Evolutionary conservation across 1,140 invertebrate species (phyloP).

Genomic region (Hylyphantes graminicola): DNA sequence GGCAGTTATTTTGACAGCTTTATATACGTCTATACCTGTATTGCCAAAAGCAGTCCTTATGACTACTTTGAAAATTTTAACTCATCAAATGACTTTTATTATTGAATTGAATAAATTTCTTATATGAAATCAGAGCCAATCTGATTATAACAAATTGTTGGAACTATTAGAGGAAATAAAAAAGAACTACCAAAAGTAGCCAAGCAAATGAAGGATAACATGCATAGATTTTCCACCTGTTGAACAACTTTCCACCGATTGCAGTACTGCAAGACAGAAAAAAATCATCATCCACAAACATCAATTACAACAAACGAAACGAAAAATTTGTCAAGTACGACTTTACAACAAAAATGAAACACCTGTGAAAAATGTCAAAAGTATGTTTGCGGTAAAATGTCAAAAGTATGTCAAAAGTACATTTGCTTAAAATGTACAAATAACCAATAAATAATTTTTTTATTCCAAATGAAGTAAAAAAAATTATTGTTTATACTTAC

Average conservation of each 20-base stretch:
- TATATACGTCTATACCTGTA: too few species aligned
- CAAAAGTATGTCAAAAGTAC: background rate
- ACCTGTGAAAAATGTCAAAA: slow-evolving; percentile 1
- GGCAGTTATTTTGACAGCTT: too few species aligned
- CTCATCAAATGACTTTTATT: too few species aligned
- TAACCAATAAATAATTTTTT: background rate
- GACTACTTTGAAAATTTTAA: too few species aligned
- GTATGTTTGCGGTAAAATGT: background rate
- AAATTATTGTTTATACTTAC: too few species aligned
- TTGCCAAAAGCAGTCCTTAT: too few species aligned
- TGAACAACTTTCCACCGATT: background rate
- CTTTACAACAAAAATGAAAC: background rate
- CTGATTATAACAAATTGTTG: too few species aligned
- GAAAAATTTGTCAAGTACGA: background rate
- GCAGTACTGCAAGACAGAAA: background rate
- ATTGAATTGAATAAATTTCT: too few species aligned
- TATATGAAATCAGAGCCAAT: too few species aligned
- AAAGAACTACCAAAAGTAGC: background rate
- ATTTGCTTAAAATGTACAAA: background rate
- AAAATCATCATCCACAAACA: background rate
- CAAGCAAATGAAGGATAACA: background rate
- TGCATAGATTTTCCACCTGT: background rate
- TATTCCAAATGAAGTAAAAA: too few species aligned
- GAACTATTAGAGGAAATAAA: background rate
- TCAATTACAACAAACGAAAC: background rate